These are phyloP conservation scores for Varecia variegata DNA, from an alignment of 2,797 vertebrate genomes.

Conservation along the genomic window DNA sequence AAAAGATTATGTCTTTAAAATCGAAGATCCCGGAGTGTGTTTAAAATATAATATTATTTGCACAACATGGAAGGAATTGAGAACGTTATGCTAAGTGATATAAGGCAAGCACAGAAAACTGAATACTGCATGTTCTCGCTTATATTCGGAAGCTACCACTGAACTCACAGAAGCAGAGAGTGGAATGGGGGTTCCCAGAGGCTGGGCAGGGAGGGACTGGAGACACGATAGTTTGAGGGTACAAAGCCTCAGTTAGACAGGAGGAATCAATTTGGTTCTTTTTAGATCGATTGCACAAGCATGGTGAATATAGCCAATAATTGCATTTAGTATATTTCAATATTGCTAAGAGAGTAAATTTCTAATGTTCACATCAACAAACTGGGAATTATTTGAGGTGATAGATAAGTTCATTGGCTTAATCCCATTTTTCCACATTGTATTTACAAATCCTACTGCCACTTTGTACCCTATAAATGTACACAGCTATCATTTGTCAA, in stretches of 20 bases:
- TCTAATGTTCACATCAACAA: not conserved
- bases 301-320: not conserved
- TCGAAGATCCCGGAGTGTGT: slow-evolving; percentile 31
- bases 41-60: slow-evolving; percentile 14
- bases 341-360: not conserved
- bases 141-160: not conserved
- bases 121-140: not conserved
- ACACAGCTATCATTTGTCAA: not conserved
- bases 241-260: not conserved
- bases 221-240: not conserved
- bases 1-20: slow-evolving; percentile 32
- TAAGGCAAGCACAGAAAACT: not conserved
- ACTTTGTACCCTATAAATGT: not conserved
- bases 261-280: not conserved
- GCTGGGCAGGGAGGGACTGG: not conserved
- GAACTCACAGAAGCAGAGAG: not conserved
- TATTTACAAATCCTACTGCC: not conserved
- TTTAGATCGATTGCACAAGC: not conserved
- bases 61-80: not conserved
- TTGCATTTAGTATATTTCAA: too few species aligned
- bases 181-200: not conserved
- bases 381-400: not conserved
- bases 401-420: not conserved
- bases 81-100: not conserved
- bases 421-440: not conserved